These are phyloP conservation scores for Spodoptera litura DNA, from an alignment of 1,140 invertebrate genomes.

Conservation along the genomic window DNA sequence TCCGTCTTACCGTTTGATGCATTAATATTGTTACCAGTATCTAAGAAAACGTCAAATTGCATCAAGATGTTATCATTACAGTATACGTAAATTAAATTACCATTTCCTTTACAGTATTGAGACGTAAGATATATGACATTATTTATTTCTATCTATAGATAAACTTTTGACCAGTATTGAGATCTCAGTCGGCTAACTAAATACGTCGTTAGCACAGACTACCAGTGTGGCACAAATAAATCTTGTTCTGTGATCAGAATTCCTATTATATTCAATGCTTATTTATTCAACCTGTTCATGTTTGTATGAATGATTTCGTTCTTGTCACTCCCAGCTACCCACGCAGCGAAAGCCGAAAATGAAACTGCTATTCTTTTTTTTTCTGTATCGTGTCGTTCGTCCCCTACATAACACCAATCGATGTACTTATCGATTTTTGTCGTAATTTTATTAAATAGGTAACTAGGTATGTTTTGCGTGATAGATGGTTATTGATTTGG, in stretches of 20 bases:
- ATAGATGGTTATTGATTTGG: conserved; percentile 31
- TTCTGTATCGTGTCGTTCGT: conserved; percentile 53
- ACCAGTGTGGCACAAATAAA: conserved; percentile 42
- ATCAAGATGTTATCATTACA: conserved; percentile 7
- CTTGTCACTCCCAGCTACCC: conserved; percentile 60
- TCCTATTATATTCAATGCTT: conserved; percentile 40
- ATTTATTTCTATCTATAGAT: conserved; percentile 19
- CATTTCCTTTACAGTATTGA: conserved; percentile 15
- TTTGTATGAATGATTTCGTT: conserved; percentile 59
- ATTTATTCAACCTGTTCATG: conserved; percentile 65
- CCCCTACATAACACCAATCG: conserved; percentile 44
- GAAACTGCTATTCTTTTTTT: conserved; percentile 30
- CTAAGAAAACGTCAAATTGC: conserved; percentile 14
- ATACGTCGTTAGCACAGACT: conserved; percentile 37
- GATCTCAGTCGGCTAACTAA: conserved; percentile 31
- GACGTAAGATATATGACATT: conserved; percentile 22
- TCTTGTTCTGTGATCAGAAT: conserved; percentile 44
- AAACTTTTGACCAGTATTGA: conserved; percentile 24
- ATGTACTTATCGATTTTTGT: conserved; percentile 54
- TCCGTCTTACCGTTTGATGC: background rate
- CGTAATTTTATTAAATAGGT: conserved; percentile 43
- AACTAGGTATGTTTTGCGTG: conserved; percentile 38
- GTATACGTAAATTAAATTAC: conserved; percentile 8
- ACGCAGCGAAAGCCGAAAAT: conserved; percentile 55
- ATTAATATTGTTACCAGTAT: conserved; percentile 7